Evolutionary conservation across 2,113 vertebrate species (phyloP).

Genomic region (Anser brachyrhynchus): DNA sequence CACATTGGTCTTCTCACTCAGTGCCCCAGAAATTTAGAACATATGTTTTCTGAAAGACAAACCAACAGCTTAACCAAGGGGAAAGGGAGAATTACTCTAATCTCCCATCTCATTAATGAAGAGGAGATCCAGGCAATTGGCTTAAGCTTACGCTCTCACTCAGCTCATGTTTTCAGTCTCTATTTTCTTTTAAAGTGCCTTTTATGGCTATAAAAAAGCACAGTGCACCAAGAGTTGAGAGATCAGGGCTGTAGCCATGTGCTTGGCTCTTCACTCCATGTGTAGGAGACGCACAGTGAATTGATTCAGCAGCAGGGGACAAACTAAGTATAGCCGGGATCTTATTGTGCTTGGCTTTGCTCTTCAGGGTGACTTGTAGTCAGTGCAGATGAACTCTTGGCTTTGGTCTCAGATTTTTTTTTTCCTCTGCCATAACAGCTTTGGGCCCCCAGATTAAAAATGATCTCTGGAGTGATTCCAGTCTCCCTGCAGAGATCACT

Average conservation of each 20-base stretch:
- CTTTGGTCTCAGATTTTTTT: background rate
- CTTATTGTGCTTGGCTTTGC: background rate
- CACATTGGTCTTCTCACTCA: slow-evolving; percentile 29
- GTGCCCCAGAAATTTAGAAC: slow-evolving; percentile 63
- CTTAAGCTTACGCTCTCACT: background rate
- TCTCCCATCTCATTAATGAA: slow-evolving; percentile 60
- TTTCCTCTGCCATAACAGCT: background rate
- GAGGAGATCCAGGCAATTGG: slow-evolving; percentile 26
- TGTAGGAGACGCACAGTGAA: background rate
- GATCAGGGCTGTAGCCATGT: background rate
- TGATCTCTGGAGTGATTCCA: background rate
- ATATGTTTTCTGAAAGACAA: slow-evolving; percentile 35
- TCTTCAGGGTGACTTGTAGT: background rate
- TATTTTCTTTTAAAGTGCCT: slow-evolving; percentile 6
- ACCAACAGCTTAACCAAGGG: slow-evolving; percentile 28
- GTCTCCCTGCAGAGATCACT: background rate
- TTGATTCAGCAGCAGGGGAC: background rate
- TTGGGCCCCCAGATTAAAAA: background rate
- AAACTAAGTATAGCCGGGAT: background rate
- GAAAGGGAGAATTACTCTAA: slow-evolving; percentile 60
- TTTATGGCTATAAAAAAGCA: background rate
- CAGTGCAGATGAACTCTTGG: background rate
- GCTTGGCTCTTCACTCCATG: background rate
- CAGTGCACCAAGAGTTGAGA: background rate
- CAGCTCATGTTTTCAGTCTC: slow-evolving; percentile 54